phyloP scores from a whole-genome alignment of 1,140 invertebrate species.

The Hypsibius dujardini region DNA sequence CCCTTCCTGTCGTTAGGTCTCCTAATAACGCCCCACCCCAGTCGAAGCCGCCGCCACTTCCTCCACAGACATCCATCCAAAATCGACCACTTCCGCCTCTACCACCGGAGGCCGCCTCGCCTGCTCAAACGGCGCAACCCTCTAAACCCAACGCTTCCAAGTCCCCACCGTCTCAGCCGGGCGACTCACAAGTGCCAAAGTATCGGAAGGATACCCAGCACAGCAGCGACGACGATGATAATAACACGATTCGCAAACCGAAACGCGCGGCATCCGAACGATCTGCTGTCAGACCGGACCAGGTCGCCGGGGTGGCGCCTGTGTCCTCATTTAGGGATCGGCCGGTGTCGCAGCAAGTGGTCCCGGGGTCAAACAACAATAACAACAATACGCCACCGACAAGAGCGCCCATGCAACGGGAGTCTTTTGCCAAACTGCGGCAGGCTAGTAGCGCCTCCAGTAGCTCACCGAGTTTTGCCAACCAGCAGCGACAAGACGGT shows the following conservation, averaged over 20 bases:
- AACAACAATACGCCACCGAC: not conserved
- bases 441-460: slow-evolving; percentile 4
- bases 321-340: not conserved
- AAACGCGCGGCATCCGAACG: slow-evolving; percentile 8
- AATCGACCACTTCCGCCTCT: slow-evolving; percentile 17
- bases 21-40: slow-evolving; percentile 13
- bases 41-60: slow-evolving; percentile 4
- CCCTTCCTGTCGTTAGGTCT: no score
- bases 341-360: slow-evolving; percentile 1
- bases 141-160: not conserved
- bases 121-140: not conserved
- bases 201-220: not conserved
- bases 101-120: slow-evolving; percentile 18
- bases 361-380: not conserved
- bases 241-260: slow-evolving; percentile 9
- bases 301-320: not conserved
- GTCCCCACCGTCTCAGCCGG: not conserved
- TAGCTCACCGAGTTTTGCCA: not conserved
- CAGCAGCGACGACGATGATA: not conserved
- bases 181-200: not conserved
- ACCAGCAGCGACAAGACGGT: no score
- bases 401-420: not conserved
- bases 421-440: slow-evolving; percentile 9
- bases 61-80: slow-evolving; percentile 13
- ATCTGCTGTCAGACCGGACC: not conserved